Base-by-base conservation (phyloP, 1,140 invertebrate species). In the Caenorhabditis brenneri region DNA sequence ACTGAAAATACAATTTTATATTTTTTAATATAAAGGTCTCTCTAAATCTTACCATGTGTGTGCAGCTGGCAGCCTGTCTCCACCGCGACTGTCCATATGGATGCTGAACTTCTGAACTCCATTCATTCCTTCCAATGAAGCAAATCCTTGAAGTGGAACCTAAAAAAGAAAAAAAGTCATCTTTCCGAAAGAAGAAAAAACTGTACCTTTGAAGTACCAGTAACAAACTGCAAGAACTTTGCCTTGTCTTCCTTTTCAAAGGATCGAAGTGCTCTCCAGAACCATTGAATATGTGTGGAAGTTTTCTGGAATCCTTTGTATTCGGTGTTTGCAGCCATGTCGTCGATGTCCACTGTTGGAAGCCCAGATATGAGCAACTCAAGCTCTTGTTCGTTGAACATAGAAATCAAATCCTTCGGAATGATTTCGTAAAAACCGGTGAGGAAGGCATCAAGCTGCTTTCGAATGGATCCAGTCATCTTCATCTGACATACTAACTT, bases 341-440 rank as follows among this genome's bases (percentile, higher is more conserved):
- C 96, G 92, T 97, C 96, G 86, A 97, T 96, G 91, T 97, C 96
- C 86, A 97, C 95, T 91, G 95, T 96, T 39, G 96, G 96, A 89
- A 97, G 92, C 53, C 88, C 88, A 87, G 95, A 96, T 87, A 97
- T 95, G 46, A 97, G 93, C 85, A 97, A 92, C 91, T 97, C 96
- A 84, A 97, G 92, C 92, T 97, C 96, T 92, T 97, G 96, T 91
- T 97, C 96, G 91, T 97, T 97, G 92, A 97, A 97, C 90, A 97
- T 97, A 0, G 95, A 95, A 89, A 97, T 97, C 86, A 97, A 92
- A 90, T 95, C 93, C 92, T 96, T 96, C 2, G 96, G 96, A 91
- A 97, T 97, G 88, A 97, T 96, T 91, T 97, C 95, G 91, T 97
- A 97, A 92, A 97, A 97, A 58, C 96, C 95, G 92, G 95, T 94